Conservation (phyloP, 37 sponge, comb jelly and placozoan genomes). For the Spongilla lacustris region DNA sequence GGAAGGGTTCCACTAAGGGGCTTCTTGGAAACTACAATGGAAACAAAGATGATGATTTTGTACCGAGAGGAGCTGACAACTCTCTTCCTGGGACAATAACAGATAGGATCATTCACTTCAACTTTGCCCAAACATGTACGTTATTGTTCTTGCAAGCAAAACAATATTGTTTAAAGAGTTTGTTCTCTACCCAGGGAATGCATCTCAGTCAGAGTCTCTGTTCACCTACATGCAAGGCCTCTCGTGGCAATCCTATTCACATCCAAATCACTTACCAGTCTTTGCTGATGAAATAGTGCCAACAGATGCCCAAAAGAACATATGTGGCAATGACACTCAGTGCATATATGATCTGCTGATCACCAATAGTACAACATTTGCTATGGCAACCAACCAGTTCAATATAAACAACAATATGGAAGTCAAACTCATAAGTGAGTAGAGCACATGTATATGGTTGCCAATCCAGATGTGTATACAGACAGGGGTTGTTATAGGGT, state of each 20-base stretch:
- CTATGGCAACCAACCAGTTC: neutral
- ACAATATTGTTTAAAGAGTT: no score
- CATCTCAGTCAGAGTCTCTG: constrained; percentile 24
- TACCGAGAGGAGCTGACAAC: neutral
- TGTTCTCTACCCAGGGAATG: constrained; percentile 54
- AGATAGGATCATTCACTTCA: constrained; percentile 59
- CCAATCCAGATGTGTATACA: no score
- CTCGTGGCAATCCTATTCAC: constrained; percentile 15
- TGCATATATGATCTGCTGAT: neutral
- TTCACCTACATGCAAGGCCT: constrained; percentile 44
- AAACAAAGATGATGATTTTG: constrained; percentile 61
- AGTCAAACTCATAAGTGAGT: neutral
- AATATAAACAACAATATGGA: neutral
- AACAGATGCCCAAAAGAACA: neutral
- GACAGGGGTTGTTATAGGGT: no score
- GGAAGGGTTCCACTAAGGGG: constrained; percentile 49
- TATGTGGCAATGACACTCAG: constrained; percentile 12
- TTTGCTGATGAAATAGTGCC: constrained; percentile 48
- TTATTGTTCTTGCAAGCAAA: no score
- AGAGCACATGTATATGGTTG: neutral
- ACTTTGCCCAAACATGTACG: constrained; percentile 75
- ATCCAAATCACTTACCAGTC: constrained; percentile 56
- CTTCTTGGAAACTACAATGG: constrained; percentile 78
- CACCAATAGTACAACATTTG: neutral
- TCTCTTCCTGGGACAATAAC: constrained; percentile 59